Evolutionary conservation across 2,797 vertebrate genomes (phyloP), one percentile per base, ranked within the genome.

Genomic region (Distichodus sexfasciatus): DNA sequence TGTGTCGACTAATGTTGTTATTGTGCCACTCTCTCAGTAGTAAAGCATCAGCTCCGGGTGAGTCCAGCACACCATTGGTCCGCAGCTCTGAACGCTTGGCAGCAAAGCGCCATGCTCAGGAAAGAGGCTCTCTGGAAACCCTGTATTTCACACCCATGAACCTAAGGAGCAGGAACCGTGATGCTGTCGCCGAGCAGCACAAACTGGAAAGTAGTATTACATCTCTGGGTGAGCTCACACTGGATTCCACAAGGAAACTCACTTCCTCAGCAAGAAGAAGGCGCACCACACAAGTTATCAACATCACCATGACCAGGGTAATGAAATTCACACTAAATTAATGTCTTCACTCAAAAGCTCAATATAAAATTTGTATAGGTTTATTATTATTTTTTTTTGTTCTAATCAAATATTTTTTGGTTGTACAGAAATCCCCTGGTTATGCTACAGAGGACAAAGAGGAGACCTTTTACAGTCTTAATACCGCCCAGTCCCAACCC

Each of bases 241-340:
- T 89, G 0, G 88, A 92, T 23, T 94, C 94, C 0, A 72, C 86
- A 4, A 77, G 72, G 57, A 94, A 84, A 75, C 90, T 88, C 10
- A 88, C 91, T 0, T 92, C 92, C 0, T 92, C 90, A 1, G 84
- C 83, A 3, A 87, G 84, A 41, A 91, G 93, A 6, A 90, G 92
- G 35, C 88, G 93, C 43, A 98, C 96, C 59, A 97, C 93, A 0
- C 94, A 95, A 72, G 90, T 94, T 82, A 94, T 96, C 86, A 91
- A 94, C 85, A 97, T 98, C 88, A 96, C 95, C 38, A 81, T 97
- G 94, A 93, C 88, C 3, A 94, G 96, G 89, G 96, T 97, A 87
- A 69, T 35, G 47, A 14, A 12, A 14, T 4, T 4, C 24, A 9
- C 4, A 7, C 11, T 7, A 3, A 3, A 6, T 29, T 44, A 65